Base-by-base conservation (phyloP, 2,113 vertebrate genomes). In the Panurus biarmicus region DNA sequence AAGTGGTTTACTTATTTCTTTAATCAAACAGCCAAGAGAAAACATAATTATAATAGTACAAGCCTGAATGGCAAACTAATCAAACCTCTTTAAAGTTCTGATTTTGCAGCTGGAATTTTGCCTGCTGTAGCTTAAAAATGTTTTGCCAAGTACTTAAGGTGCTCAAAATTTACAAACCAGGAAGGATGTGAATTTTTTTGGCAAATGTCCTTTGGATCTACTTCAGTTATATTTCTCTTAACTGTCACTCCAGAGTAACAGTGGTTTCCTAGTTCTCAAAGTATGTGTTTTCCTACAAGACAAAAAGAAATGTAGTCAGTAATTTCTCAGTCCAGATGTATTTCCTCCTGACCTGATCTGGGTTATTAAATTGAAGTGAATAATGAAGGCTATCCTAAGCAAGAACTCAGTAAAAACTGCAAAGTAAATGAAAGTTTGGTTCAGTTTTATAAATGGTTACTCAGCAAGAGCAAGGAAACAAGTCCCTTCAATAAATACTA, bases 11-110 rank as follows among this genome's bases (percentile, higher is more conserved):
- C 29, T 91, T 86, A 65, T 91, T 92, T 92, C 65, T 85, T 87
- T 93, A 91, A 82, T 91, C 71, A 93, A 91, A 90, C 29, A 93
- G 40, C 62, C 56, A 85, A 76, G 53, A 92, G 31, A 92, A 96
- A 91, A 81, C 38, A 77, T 66, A 57, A 71, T 94, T 82, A 87
- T 58, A 69, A 69, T 54, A 51, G 35, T 35, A 36, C 65, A 75
- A 86, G 6, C 23, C 51, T 87, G 84, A 95, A 89, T 77, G 44
- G 36, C 38, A 94, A 95, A 87, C 94, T 91, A 93, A 92, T 90
- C 65, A 87, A 89, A 83, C n/a, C n/a, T 89, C 47, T 87, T 85
- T 87, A 83, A 93, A 94, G 54, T 89, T 90, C n/a, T 76, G 66
- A 62, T 87, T 94, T 87, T 91, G 78, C 29, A 87, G 81, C 45